Percentiles rank a stretch among this genome's conserved stretches.
These are phyloP conservation scores for Cygnus olor DNA, from an alignment of 2,797 vertebrate genomes.

Conservation along the genomic window DNA sequence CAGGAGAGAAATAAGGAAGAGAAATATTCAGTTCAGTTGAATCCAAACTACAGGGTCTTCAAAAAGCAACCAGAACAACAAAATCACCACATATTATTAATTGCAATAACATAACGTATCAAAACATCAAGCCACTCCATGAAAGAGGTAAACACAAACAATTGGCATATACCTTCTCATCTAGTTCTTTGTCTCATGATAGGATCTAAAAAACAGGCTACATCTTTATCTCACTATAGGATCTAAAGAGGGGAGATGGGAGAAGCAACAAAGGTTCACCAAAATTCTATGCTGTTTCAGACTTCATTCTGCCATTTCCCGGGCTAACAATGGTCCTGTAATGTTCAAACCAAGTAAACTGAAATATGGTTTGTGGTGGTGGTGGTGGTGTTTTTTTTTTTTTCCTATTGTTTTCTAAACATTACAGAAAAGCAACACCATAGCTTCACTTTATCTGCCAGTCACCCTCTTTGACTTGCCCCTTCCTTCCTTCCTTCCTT, in stretches of 20 bases:
- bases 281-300: background rate
- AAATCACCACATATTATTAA: conserved; percentile 58
- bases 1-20: conserved; percentile 53
- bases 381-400: background rate
- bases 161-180: background rate
- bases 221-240: background rate
- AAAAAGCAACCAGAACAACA: conserved; percentile 65
- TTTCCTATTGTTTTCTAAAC: background rate
- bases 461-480: background rate
- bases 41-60: conserved; percentile 54
- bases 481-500: too few species aligned
- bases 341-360: background rate
- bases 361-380: background rate
- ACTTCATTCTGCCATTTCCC: background rate
- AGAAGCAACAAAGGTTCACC: background rate
- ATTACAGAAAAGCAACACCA: background rate
- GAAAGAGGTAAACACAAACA: conserved; percentile 15
- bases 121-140: conserved; percentile 26
- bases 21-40: conserved; percentile 52
- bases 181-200: background rate
- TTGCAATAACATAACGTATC: background rate
- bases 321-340: background rate
- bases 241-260: background rate
- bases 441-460: background rate
- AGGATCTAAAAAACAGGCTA: background rate